phyloP scores from a whole-genome alignment of 2,113 vertebrate species.

The Eptatretus burgeri region DNA sequence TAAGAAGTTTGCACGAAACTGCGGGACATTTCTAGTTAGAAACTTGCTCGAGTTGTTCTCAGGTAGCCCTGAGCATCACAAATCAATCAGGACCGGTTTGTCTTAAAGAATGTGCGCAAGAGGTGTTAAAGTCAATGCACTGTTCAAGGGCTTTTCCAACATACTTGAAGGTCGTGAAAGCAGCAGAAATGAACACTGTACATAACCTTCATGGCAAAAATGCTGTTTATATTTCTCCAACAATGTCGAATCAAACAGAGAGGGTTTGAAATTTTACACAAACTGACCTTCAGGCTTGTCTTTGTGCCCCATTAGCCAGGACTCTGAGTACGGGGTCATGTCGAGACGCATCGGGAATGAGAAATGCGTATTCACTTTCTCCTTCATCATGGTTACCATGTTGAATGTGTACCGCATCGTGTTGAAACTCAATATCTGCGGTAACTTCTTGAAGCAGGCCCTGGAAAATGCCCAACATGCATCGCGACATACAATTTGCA shows the following conservation, averaged over 20 bases:
- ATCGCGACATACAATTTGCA: too few relatives aligned
- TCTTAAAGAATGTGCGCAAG: too few relatives aligned
- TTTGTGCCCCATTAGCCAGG: conserved; percentile 89
- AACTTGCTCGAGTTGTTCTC: too few relatives aligned
- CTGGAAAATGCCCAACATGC: conserved; percentile 15
- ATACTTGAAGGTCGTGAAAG: too few relatives aligned
- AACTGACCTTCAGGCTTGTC: conserved; percentile 62
- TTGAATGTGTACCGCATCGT: conserved; percentile 99
- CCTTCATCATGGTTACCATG: conserved; percentile 99
- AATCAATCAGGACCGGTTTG: too few relatives aligned
- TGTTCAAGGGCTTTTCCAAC: too few relatives aligned
- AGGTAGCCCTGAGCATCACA: too few relatives aligned
- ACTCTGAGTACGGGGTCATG: conserved; percentile 96
- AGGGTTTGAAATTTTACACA: neutral
- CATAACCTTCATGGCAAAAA: neutral
- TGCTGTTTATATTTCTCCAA: neutral
- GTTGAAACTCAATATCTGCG: conserved; percentile 92
- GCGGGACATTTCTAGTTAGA: too few relatives aligned
- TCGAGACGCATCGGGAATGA: conserved; percentile 84
- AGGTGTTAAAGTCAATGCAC: too few relatives aligned
- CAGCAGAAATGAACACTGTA: neutral
- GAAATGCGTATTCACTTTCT: conserved; percentile 96
- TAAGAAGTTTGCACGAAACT: too few relatives aligned
- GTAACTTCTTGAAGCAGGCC: conserved; percentile 94
- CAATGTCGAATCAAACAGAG: neutral